Conservation (phyloP, 2,797 vertebrate species). For the Psittacula derbiana region DNA sequence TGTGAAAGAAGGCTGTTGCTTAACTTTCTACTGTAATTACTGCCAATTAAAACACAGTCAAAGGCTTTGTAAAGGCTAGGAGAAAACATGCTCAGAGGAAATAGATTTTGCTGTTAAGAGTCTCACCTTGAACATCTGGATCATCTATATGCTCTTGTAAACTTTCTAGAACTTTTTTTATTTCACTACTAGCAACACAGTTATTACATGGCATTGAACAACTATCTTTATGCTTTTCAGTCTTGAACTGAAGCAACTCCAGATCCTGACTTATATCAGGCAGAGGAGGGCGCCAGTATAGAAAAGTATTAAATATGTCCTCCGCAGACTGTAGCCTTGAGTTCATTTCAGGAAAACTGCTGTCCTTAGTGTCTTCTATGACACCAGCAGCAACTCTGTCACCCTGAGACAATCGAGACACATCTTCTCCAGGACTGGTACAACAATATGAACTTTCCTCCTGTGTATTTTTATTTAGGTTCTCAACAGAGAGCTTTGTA, state of each 20-base stretch:
- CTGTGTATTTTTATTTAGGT: neutral
- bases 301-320: slow-evolving; percentile 84
- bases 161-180: slow-evolving; percentile 88
- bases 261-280: slow-evolving; percentile 88
- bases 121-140: slow-evolving; percentile 88
- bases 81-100: neutral
- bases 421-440: slow-evolving; percentile 44
- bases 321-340: slow-evolving; percentile 50
- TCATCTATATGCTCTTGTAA: slow-evolving; percentile 87
- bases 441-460: slow-evolving; percentile 46
- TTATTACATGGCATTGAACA: neutral
- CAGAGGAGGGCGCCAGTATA: slow-evolving; percentile 87
- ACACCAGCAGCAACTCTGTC: slow-evolving; percentile 33
- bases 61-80: neutral
- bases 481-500: neutral
- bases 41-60: neutral
- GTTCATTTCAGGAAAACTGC: neutral
- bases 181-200: slow-evolving; percentile 83
- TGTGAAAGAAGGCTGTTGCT: neutral
- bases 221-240: slow-evolving; percentile 37
- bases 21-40: neutral
- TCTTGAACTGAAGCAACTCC: slow-evolving; percentile 78
- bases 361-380: slow-evolving; percentile 38
- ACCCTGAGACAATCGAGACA: slow-evolving; percentile 18
- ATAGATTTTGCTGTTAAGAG: neutral